A percentile compares a stretch with the other conserved stretches of the same genome.
phyloP scores from a whole-genome alignment of 2,113 vertebrate species.

The Lonchura striata region DNA sequence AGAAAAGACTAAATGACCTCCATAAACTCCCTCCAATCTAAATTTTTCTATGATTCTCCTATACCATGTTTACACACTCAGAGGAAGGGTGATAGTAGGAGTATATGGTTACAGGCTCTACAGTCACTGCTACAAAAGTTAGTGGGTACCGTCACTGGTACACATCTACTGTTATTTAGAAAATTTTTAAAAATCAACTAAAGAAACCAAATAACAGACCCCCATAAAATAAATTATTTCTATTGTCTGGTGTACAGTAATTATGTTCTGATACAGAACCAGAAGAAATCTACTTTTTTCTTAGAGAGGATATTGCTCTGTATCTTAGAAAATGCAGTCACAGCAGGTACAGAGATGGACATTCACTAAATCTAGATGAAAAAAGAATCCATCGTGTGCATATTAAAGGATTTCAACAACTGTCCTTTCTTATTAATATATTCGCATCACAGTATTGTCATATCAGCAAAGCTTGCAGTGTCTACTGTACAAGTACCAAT shows the following conservation, averaged over 20 bases:
- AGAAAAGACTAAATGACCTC: background rate
- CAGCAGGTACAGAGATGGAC: background rate
- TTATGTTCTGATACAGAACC: background rate
- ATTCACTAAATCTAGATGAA: background rate
- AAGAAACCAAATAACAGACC: background rate
- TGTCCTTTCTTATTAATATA: background rate
- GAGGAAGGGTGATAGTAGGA: background rate
- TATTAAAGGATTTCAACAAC: background rate
- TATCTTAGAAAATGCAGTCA: background rate
- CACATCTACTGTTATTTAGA: background rate
- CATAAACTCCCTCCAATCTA: background rate
- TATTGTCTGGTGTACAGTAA: background rate
- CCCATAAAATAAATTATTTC: background rate
- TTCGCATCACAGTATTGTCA: background rate
- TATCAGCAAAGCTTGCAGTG: background rate
- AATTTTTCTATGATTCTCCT: background rate
- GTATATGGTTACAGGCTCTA: background rate
- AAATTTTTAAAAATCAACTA: background rate
- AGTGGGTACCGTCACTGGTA: background rate
- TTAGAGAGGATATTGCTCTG: background rate
- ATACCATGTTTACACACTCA: background rate
- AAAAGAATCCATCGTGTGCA: background rate
- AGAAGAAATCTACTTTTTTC: background rate
- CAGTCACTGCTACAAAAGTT: background rate
- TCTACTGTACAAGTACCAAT: background rate